Base-by-base conservation (phyloP, 2,797 vertebrate species). In the Tangara arthus region DNA sequence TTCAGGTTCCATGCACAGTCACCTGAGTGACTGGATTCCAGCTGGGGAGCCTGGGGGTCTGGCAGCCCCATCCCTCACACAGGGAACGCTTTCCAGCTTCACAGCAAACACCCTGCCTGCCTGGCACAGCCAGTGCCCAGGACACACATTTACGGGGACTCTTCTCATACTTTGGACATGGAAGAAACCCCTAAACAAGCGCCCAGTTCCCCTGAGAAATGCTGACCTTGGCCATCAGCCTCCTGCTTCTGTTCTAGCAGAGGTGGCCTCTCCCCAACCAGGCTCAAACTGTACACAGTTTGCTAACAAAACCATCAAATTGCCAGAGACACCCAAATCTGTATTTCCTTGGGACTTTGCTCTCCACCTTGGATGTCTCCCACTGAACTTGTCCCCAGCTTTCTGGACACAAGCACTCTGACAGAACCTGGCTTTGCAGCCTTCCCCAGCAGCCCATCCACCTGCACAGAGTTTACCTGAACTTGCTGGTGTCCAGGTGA, bases 101-200 rank as follows among this genome's bases (percentile, higher is more conserved):
- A 10, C 32, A 6, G 42, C 8, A 7, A 13, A 42, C 15, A 32
- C 1, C 0, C 3, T 34, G 57, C 37, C 78, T 28, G 65, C 35
- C 70, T 0, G 0, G 70, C 53, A 55, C 39, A 34, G 73, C 39
- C 41, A 56, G 30, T 3, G 39, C 35, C n/a, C 5, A 11, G 2
- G 11, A 32, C 5, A 49, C 2, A 0, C 3, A 7, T 6, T 19
- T 8, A 17, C 0, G 12, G 15, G 61, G 27, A 26, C 10, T 28
- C 39, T 49, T 17, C 35, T 70, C 65, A 28, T 5, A 9, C 42
- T 63, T 1, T 1, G 11, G n/a, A n/a, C 53, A 20, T 0, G 8
- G 35, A 75, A 89, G 22, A 9, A 47, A 86, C 37, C 17, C 37
- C 1, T 4, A 5, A 32, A 13, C 5, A 5, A 57, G 34, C 1